A percentile compares a stretch with the other conserved stretches of the same genome.
Conservation (phyloP, 2,888 invertebrate genomes). For the Caenorhabditis afra region DNA sequence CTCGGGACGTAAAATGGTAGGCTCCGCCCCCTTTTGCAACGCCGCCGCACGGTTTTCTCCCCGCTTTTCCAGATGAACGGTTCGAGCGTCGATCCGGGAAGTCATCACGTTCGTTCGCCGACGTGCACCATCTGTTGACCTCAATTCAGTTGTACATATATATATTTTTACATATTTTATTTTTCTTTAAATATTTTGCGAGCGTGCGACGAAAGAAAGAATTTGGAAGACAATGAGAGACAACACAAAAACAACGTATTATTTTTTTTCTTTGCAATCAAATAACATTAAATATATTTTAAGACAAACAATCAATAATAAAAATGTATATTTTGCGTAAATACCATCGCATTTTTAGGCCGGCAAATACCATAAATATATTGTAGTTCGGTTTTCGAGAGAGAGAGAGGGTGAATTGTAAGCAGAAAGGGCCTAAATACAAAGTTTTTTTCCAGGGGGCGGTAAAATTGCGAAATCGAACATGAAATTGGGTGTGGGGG, state of each 20-base stretch:
- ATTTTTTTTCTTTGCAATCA: too few relatives aligned
- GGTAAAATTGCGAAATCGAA: too few relatives aligned
- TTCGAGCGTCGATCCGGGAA: conserved; percentile 53
- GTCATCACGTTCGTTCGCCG: conserved; percentile 59
- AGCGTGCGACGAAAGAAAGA: not conserved
- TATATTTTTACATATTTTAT: conserved; percentile 1
- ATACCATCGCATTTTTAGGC: not conserved
- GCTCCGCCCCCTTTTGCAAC: not conserved
- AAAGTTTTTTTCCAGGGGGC: not conserved
- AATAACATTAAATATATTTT: too few relatives aligned
- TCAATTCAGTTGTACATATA: not conserved
- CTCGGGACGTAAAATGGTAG: conserved; percentile 44
- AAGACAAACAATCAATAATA: not conserved
- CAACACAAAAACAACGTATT: not conserved
- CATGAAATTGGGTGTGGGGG: too few relatives aligned
- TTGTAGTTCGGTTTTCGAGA: not conserved
- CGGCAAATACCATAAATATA: too few relatives aligned
- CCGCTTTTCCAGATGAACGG: conserved; percentile 61
- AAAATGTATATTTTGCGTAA: conserved; percentile 10
- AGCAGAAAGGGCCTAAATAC: conserved; percentile 20
- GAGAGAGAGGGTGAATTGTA: conserved; percentile 3
- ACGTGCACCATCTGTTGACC: conserved; percentile 52
- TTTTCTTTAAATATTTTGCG: not conserved
- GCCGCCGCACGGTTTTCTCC: too few relatives aligned
- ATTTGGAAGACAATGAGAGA: not conserved